Percentiles rank a stretch among this genome's conserved stretches.
Conservation (phyloP, 2,888 invertebrate genomes). For the Drosophila pseudotakahashii region DNA sequence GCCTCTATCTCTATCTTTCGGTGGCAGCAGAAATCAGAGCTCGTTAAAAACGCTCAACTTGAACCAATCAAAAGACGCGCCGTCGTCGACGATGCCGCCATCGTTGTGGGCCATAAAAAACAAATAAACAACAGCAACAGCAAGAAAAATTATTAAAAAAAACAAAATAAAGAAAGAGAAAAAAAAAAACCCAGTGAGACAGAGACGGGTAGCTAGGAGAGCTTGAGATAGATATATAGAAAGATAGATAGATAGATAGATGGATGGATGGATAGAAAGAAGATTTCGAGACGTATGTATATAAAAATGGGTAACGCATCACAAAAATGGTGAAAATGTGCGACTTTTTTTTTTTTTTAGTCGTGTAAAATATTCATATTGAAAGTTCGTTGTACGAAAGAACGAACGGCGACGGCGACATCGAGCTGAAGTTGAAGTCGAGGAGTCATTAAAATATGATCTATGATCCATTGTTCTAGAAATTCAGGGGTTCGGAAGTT, state of each 20-base stretch:
- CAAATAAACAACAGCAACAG: conserved; percentile 50
- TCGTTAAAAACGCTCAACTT: conserved; percentile 69
- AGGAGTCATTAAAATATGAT: conserved; percentile 72
- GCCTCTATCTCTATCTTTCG: conserved; percentile 34
- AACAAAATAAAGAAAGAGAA: conserved; percentile 12
- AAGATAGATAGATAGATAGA: conserved; percentile 6
- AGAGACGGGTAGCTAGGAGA: conserved; percentile 8
- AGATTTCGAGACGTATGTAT: conserved; percentile 19
- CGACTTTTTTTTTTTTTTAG: conserved; percentile 20
- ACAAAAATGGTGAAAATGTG: conserved; percentile 49
- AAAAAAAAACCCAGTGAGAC: conserved; percentile 20
- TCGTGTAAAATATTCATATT: conserved; percentile 43
- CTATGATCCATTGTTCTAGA: conserved; percentile 76
- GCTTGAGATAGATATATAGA: conserved; percentile 1
- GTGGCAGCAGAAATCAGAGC: conserved; percentile 66
- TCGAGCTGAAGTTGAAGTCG: conserved; percentile 32
- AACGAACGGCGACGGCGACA: conserved; percentile 21
- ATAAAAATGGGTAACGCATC: conserved; percentile 64
- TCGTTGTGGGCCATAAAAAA: conserved; percentile 60
- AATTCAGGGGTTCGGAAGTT: conserved; percentile 59
- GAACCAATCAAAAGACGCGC: conserved; percentile 75
- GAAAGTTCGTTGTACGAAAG: conserved; percentile 73
- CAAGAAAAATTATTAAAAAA: conserved; percentile 32
- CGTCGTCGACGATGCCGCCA: conserved; percentile 49
- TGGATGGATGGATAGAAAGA: conserved; percentile 30